phyloP scores from a whole-genome alignment of 2,888 invertebrate genomes.

The Eilema sororculum region DNA sequence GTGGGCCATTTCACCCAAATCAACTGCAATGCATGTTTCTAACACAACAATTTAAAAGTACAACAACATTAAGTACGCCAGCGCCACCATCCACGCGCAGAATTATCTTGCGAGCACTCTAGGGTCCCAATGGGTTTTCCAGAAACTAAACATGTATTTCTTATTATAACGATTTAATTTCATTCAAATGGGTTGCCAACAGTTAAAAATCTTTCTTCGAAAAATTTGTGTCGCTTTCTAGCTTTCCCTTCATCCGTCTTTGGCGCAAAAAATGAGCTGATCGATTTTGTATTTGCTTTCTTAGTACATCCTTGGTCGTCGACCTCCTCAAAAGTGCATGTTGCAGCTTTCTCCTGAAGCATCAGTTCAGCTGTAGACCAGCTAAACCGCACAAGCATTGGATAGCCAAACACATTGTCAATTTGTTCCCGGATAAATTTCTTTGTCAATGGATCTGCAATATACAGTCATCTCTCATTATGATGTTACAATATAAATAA shows the following conservation, averaged over 20 bases:
- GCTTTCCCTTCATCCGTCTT: conserved; percentile 70
- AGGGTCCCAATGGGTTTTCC: neutral
- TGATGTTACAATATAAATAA: too few species aligned
- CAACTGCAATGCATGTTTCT: too few species aligned
- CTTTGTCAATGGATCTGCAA: conserved; percentile 96
- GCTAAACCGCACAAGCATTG: conserved; percentile 97
- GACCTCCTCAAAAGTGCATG: conserved; percentile 90
- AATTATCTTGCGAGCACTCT: too few species aligned
- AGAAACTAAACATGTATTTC: neutral
- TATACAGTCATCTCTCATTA: conserved; percentile 9
- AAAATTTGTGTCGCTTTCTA: conserved; percentile 89
- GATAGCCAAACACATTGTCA: conserved; percentile 97
- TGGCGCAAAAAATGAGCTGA: conserved; percentile 88
- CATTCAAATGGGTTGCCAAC: conserved; percentile 82
- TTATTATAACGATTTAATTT: conserved; percentile 26
- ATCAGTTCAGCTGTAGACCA: conserved; percentile 98
- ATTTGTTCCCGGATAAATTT: conserved; percentile 93
- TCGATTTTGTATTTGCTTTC: conserved; percentile 81
- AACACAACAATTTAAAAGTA: too few species aligned
- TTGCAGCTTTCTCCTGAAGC: conserved; percentile 91
- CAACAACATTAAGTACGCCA: too few species aligned
- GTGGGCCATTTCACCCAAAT: too few species aligned
- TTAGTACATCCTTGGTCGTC: conserved; percentile 83
- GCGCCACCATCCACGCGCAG: too few species aligned
- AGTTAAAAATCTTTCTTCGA: conserved; percentile 88